A percentile compares a stretch with the other conserved stretches of the same genome.
phyloP scores from a whole-genome alignment of 2,797 vertebrate species.

The Pyrocephalus nanus region DNA sequence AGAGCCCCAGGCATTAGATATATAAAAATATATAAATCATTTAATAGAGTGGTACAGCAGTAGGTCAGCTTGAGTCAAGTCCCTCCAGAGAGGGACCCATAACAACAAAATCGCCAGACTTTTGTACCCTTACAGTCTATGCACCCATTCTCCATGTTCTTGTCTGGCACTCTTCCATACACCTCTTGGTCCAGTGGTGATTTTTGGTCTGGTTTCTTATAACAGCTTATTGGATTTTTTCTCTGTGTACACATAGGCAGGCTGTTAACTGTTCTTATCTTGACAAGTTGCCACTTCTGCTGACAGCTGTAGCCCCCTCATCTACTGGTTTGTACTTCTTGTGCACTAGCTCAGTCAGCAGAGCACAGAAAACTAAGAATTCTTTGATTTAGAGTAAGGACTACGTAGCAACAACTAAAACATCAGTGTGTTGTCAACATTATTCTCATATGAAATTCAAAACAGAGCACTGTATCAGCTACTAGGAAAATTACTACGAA shows the following conservation, averaged over 20 bases:
- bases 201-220: background rate
- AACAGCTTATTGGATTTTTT: background rate
- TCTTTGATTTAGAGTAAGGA: background rate
- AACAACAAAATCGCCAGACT: background rate
- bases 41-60: background rate
- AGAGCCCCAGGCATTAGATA: rapidly evolving
- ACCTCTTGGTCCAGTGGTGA: background rate
- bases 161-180: background rate
- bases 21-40: background rate
- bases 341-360: background rate
- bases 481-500: background rate
- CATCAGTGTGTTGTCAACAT: background rate
- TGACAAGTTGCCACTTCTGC: background rate
- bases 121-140: background rate
- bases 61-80: background rate
- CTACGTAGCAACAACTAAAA: background rate
- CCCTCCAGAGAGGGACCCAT: background rate
- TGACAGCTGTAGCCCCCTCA: background rate
- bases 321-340: background rate
- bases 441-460: background rate
- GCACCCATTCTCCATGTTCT: rapidly evolving
- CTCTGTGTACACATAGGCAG: background rate
- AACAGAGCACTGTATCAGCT: background rate
- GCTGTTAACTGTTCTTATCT: background rate
- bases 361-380: background rate